Evolutionary conservation across 2,888 invertebrate species (phyloP).

Genomic region (Andrena dorsata): DNA sequence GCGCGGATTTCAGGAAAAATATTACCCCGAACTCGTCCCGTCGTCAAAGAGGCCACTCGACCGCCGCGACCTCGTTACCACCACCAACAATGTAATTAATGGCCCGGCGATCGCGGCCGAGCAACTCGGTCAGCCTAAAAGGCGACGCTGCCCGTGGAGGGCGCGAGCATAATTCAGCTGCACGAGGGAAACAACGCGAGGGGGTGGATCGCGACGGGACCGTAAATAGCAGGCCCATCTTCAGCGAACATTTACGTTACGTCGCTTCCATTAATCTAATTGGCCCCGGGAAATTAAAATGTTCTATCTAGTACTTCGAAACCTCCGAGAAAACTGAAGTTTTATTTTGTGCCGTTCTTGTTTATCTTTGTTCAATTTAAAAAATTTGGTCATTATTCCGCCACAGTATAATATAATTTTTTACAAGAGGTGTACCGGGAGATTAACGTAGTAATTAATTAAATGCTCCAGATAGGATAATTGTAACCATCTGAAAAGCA

Average conservation of each 20-base stretch:
- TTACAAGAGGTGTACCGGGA: too few species aligned
- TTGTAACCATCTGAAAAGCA: too few species aligned
- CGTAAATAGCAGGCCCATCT: neutral
- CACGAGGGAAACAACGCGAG: neutral
- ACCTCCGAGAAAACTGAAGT: too few species aligned
- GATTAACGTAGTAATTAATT: too few species aligned
- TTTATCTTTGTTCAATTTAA: too few species aligned
- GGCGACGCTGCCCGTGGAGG: neutral
- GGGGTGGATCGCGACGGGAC: neutral
- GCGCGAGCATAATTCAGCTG: neutral
- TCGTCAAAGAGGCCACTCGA: constrained; percentile 14
- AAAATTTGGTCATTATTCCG: too few species aligned
- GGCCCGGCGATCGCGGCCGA: constrained; percentile 23
- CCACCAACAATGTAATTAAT: constrained; percentile 37
- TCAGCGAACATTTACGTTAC: neutral
- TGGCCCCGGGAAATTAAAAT: neutral
- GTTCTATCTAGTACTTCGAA: too few species aligned
- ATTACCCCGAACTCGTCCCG: neutral
- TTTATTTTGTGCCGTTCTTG: too few species aligned
- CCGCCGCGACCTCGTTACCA: constrained; percentile 17
- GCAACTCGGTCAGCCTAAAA: constrained; percentile 9
- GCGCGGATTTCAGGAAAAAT: constrained; percentile 11
- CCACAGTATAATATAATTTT: too few species aligned
- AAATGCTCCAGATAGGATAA: too few species aligned
- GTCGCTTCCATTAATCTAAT: neutral